Percentiles rank a stretch among this genome's conserved stretches.
Conservation (phyloP, 1,140 invertebrate genomes). For the Theocolax elegans region DNA sequence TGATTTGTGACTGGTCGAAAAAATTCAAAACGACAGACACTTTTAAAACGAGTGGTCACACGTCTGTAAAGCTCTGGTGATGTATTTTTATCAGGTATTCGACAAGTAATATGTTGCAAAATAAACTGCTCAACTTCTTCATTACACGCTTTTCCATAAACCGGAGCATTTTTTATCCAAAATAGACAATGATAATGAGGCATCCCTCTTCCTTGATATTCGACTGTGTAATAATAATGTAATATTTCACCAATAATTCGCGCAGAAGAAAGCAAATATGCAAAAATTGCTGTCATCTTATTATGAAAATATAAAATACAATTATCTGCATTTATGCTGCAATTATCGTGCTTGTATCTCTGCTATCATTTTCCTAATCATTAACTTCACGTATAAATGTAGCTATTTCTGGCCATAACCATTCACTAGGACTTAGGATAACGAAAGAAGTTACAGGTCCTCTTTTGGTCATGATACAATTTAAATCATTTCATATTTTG, state of each 20-base stretch:
- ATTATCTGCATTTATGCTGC: constrained; percentile 51
- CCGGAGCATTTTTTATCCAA: constrained; percentile 51
- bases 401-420: constrained; percentile 53
- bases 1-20: constrained; percentile 44
- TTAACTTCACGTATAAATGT: constrained; percentile 52
- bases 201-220: constrained; percentile 52
- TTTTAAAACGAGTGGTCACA: constrained; percentile 7
- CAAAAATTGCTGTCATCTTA: constrained; percentile 54
- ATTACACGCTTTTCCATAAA: constrained; percentile 43
- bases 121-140: constrained; percentile 54
- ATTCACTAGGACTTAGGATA: constrained; percentile 58
- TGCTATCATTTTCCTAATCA: constrained; percentile 37
- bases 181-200: constrained; percentile 56
- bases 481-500: constrained; percentile 47
- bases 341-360: constrained; percentile 44
- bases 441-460: constrained; percentile 60
- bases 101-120: constrained; percentile 53
- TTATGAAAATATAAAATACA: constrained; percentile 53
- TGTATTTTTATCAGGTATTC: constrained; percentile 38
- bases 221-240: constrained; percentile 50
- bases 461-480: constrained; percentile 54
- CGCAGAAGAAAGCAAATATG: constrained; percentile 52
- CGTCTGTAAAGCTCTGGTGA: constrained; percentile 4
- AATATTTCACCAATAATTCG: constrained; percentile 50
- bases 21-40: constrained; percentile 51